Base-by-base conservation (phyloP, 2,888 invertebrate species). In the Chymomyza caudatula region DNA sequence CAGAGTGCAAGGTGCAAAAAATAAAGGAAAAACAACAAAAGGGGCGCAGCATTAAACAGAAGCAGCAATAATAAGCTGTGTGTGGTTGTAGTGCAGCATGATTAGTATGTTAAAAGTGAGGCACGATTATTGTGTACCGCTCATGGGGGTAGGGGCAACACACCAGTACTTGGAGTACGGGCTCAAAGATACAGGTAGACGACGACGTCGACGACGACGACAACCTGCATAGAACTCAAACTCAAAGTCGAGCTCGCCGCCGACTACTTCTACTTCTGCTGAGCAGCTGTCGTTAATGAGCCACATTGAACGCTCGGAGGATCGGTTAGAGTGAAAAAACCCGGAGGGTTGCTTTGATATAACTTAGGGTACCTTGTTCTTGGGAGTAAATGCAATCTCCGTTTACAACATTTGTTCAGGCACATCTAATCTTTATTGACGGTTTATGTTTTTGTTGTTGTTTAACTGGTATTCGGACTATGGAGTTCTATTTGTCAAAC, bases 221-320 rank as follows among this genome's bases (percentile, higher is more conserved):
- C 11, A 11, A 37, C 29, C 29, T 37, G 29, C 29, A 37, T 37
- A 37, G 29, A 37, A 37, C 29, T 37, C 5, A 1, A 25, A 6
- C 23, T 25, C 25, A 5, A 25, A 5, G 5, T 25, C 5, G 5
- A 25, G 2, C 2, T 1, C 29, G 11, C 1, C n/a, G n/a, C n/a
- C n/a, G 29, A 37, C 29, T 37, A 2, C 29, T 37, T 1, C 11
- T 2, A 11, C 29, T 11, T 54, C 71, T 65, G 73, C 69, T 76
- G 83, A 85, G 85, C 80, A 81, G 85, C 80, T 81, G 80, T 81
- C 80, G 80, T 77, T 81, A 85, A 85, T 85, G 85, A 85, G 74
- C 76, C 67, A 44, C 49, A 52, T 47, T n/a, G 53, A 53, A 8
- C 53, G 53, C 4, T 51, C 6, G 15, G 4, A 20, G 47, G 15